A percentile compares a stretch with the other conserved stretches of the same genome.
These are phyloP conservation scores for Pteronura brasiliensis DNA, from an alignment of 2,113 vertebrate species.

Conservation along the genomic window DNA sequence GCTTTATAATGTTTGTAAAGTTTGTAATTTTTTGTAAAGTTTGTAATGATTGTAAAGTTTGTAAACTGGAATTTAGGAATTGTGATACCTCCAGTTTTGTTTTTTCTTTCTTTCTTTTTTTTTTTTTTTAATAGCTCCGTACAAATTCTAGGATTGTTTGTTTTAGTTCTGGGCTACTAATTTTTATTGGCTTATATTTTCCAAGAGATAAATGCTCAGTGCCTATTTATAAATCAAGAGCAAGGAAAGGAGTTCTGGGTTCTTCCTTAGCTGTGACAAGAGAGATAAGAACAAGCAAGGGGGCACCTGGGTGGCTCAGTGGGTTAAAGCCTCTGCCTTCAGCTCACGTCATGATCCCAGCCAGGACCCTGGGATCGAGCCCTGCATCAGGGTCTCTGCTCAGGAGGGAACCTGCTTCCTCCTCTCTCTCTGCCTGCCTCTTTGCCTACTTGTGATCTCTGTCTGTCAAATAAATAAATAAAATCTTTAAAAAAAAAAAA, in stretches of 20 bases:
- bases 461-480: too few relatives aligned
- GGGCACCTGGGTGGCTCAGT: too few relatives aligned
- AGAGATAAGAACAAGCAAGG: fast-evolving
- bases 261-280: not conserved
- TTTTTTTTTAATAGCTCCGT: not conserved
- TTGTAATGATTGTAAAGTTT: too few relatives aligned
- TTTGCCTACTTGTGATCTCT: too few relatives aligned
- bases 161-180: not conserved
- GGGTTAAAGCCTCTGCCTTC: too few relatives aligned
- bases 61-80: not conserved
- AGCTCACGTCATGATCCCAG: too few relatives aligned
- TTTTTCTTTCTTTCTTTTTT: not conserved
- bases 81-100: not conserved
- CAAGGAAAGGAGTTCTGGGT: not conserved
- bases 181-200: not conserved
- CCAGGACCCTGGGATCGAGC: too few relatives aligned
- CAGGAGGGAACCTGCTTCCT: too few relatives aligned
- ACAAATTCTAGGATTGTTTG: not conserved
- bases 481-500: too few relatives aligned
- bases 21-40: too few relatives aligned
- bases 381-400: too few relatives aligned
- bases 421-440: too few relatives aligned
- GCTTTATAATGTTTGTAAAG: not conserved
- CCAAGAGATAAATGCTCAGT: not conserved
- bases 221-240: not conserved